phyloP scores from a whole-genome alignment of 92 coral and sea anemone species.

The Epizoanthus scotinus region DNA sequence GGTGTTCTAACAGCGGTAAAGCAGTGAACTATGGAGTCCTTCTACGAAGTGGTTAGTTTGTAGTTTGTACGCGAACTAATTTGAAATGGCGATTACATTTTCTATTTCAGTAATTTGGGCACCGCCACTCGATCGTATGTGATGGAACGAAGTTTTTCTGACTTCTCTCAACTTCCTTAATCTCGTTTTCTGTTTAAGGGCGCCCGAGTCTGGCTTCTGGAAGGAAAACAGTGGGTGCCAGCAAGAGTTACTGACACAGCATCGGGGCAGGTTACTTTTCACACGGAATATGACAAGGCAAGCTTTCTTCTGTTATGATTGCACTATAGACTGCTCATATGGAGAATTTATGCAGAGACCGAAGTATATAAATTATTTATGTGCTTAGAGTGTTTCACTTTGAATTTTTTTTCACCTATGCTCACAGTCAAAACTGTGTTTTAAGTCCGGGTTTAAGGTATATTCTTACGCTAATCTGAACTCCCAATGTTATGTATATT shows the following conservation, averaged over 20 bases:
- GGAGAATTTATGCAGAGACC: not conserved
- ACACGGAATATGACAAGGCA: slow-evolving; percentile 96
- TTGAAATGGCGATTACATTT: not conserved
- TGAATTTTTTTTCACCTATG: not conserved
- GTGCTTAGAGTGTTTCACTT: not conserved
- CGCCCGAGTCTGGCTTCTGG: slow-evolving; percentile 95
- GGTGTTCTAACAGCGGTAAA: slow-evolving; percentile 35
- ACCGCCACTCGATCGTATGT: slow-evolving; percentile 38
- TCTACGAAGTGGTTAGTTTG: slow-evolving; percentile 81
- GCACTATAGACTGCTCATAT: slow-evolving; percentile 5
- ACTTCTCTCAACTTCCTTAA: slow-evolving; percentile 8
- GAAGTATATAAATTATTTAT: not conserved
- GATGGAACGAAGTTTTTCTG: slow-evolving; percentile 36
- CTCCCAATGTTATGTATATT: not conserved
- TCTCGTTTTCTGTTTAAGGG: slow-evolving; percentile 64
- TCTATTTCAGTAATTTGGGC: not conserved
- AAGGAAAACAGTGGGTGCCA: slow-evolving; percentile 96
- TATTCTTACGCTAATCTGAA: not conserved
- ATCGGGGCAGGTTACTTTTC: slow-evolving; percentile 84
- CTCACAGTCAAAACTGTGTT: not conserved
- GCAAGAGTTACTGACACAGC: slow-evolving; percentile 80
- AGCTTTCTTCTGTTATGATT: slow-evolving; percentile 9
- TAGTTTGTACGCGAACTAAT: slow-evolving; percentile 23
- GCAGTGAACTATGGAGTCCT: slow-evolving; percentile 72
- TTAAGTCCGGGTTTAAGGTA: not conserved